Evolutionary conservation across 1,140 invertebrate genomes (phyloP), one percentile per base, ranked within the genome.

Genomic region (Drosophila subobscura): DNA sequence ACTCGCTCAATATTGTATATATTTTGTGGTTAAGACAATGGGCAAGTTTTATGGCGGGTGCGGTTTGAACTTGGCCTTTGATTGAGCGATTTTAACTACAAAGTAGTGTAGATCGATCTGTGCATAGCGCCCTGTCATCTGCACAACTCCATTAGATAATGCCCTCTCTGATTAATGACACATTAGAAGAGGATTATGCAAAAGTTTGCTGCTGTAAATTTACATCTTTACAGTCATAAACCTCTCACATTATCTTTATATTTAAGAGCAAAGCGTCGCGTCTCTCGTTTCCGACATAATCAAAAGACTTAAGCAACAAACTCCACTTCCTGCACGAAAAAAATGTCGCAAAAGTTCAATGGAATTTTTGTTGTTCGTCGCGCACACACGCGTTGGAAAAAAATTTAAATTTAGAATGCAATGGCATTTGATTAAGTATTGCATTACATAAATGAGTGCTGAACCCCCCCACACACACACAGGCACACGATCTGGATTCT

Each of bases 261-360:
- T 42, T 61, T 41, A 10, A 52, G 16, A 12, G 14, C 25, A 52
- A 16, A 61, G 49, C 33, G 33, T 3, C 29, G 47, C 54, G 42
- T 41, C 20, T 23, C 44, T 23, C 50, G 40, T 55, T 75, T 75
- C 61, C 61, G 72, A 75, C 63, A 68, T 57, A 65, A 73, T 65
- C 78, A 80, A 86, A 81, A 86, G 83, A 88, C 81, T 86, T 74
- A 86, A 86, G 77, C 77, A 46, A 60, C 81, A 63, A 85, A 86
- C 81, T 72, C 75, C 73, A 81, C 75, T 81, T 81, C 78, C 72
- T 77, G 67, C 77, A 66, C 63, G 16, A 20, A 20, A 20, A 20
- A 58, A 51, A 51, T 47, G 57, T 14, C 54, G 42, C 14, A 37
- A 37, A 81, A 80, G 78, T 81, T 80, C 72, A 80, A 77, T 66